Base-by-base conservation (phyloP, 2,797 vertebrate species). In the Miichthys miiuy region DNA sequence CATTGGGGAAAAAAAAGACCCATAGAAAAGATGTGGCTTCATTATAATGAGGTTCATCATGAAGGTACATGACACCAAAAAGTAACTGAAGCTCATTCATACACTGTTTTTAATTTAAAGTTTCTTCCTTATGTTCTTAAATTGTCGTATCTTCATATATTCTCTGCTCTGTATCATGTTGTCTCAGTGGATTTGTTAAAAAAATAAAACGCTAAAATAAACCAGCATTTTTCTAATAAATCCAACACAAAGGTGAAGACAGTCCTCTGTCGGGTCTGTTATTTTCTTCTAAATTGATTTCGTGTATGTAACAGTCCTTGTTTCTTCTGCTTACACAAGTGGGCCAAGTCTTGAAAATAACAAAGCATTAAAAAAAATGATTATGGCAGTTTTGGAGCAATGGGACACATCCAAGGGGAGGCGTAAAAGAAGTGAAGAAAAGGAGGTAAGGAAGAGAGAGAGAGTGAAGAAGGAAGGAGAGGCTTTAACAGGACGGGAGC, bases 381-480 rank as follows among this genome's bases (percentile, higher is more conserved):
- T 14, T 34, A 60, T 21, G 57, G 34, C 57, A 60, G 57, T 42
- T 61, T 44, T 61, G 38, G 58, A 61, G 58, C 58, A 61, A 46
- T 2, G 58, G 41, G 41, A 44, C 41, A 25, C 60, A 25, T 46
- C 60, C 41, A 1, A n/a, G 60, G 41, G 16, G 42, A 46, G 21
- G 21, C 4, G 25, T 25, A 11, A 46, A 25, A 17, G 42, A 10
- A 21, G 34, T 8, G 34, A 38, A 3, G 60, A 44, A 18, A 18
- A 0, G 34, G 6, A 65, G 11, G 5, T 5, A 46, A 10, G 23
- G 9, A 5, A 25, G 42, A 16, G 18, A 41, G n/a, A n/a, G 10
- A 13, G 20, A 12, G 18, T 1, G 30, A 7, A 6, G 30, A n/a
- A 25, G 30, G 11, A 20, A 60, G 20, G 4, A 7, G 38, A 60